Conservation (phyloP, 2,797 vertebrate genomes). For the Chrosomus eos region DNA sequence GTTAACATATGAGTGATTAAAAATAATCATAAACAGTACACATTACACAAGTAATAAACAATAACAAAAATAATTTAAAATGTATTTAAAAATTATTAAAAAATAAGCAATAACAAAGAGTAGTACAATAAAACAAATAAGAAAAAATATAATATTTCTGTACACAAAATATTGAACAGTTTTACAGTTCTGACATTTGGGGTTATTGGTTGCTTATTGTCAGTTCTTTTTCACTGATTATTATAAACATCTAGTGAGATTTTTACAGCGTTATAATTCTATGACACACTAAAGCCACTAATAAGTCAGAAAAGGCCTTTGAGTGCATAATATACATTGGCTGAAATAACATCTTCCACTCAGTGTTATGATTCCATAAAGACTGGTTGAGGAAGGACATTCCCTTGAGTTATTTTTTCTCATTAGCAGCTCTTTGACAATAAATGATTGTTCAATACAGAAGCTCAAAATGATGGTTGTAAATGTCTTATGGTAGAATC, state of each 20-base stretch:
- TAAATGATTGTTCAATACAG: constrained; percentile 2
- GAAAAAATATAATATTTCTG: not conserved
- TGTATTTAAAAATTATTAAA: no score
- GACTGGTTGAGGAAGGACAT: not conserved
- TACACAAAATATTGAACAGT: not conserved
- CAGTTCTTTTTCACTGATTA: not conserved
- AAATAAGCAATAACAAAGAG: not conserved
- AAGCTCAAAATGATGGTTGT: not conserved
- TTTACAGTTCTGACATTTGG: not conserved
- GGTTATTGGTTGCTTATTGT: not conserved
- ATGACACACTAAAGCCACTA: not conserved
- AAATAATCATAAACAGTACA: no score
- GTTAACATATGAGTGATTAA: not conserved
- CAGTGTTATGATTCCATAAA: not conserved
- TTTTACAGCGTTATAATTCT: not conserved
- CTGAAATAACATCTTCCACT: not conserved
- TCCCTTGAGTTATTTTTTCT: not conserved
- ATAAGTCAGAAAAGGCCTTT: not conserved
- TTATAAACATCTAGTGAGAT: not conserved
- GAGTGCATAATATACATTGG: not conserved
- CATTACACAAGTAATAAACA: no score
- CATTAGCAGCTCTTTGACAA: constrained; percentile 22
- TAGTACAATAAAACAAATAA: not conserved
- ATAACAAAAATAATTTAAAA: no score
- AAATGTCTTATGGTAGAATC: not conserved